Base-by-base conservation (phyloP, 2,888 invertebrate genomes). In the Cantharis nigra region DNA sequence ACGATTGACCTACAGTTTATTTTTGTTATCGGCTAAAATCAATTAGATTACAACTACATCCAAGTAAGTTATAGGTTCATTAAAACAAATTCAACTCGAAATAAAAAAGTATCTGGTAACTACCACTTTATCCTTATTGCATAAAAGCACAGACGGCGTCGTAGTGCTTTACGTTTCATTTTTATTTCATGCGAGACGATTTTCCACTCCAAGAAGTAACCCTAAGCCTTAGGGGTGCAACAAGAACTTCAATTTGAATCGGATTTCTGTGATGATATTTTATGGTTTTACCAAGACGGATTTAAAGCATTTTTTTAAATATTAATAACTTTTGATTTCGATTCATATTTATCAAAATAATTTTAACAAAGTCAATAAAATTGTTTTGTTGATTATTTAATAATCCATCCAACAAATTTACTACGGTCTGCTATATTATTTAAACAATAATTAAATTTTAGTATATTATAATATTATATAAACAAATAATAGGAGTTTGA, bases 81-180 rank as follows among this genome's bases (percentile, higher is more conserved):
- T 78, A 78, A 78, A 75, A 72, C 70, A 75, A 75, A 78, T 78
- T 78, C 71, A 69, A 71, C 71, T 71, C 77, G 33, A 62, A 70
- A 62, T 62, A 67, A 71, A 71, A 77, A 71, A 74, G 77, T 71
- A 77, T 74, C 77, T 71, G 77, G 74, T 77, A 77, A 77, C 77
- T 77, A 67, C 77, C 77, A 77, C 74, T 77, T 77, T 77, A 77
- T 77, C 63, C 71, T 77, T 71, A 74, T 74, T 74, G 77, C 71
- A 71, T 74, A 77, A 77, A 77, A 77, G 71, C 64, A 74, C 71
- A 71, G 74, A 64, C 77, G 77, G 74, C 62, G 67, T 77, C 62
- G 67, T 77, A 74, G 74, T 74, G 74, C 77, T 77, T 77, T 77
- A 63, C 69, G 74, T 69, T 77, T 74, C 74, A 77, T 77, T 77